phyloP scores from a whole-genome alignment of 2,113 vertebrate species.

The Gobius niger region DNA sequence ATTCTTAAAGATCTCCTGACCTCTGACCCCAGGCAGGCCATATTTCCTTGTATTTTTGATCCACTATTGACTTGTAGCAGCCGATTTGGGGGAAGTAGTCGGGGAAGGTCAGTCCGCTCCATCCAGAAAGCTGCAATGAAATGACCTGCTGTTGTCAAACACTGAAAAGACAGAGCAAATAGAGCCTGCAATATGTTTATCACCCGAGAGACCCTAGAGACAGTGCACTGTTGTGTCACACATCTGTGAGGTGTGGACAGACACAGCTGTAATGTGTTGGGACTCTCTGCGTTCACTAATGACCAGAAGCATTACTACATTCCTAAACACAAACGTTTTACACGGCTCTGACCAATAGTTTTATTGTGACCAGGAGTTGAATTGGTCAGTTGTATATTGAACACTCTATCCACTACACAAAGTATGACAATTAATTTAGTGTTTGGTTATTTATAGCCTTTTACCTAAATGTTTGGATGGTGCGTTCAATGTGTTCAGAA shows the following conservation, averaged over 20 bases:
- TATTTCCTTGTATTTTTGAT: conserved; percentile 2
- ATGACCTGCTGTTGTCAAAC: conserved; percentile 48
- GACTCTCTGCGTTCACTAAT: not conserved
- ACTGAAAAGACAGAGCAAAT: not conserved
- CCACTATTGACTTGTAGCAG: conserved; percentile 1
- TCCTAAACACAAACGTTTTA: not conserved
- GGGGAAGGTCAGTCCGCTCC: conserved; percentile 63
- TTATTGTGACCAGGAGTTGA: not conserved
- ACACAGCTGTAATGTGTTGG: not conserved
- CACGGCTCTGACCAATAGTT: not conserved
- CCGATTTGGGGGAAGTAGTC: conserved; percentile 25
- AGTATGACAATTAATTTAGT: too few relatives aligned
- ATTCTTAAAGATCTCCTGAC: conserved; percentile 35
- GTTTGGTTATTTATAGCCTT: too few relatives aligned
- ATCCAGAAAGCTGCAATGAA: conserved; percentile 48
- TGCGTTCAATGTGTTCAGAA: too few relatives aligned
- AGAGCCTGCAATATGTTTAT: not conserved
- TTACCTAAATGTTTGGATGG: too few relatives aligned
- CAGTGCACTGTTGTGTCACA: not conserved
- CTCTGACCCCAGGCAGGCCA: not conserved
- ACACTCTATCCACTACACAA: too few relatives aligned
- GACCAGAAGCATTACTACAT: not conserved
- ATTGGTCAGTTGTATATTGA: too few relatives aligned
- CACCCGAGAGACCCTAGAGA: not conserved
- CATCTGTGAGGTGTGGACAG: not conserved